These are phyloP conservation scores for Acanthisitta chloris DNA, from an alignment of 2,113 vertebrate species.

Conservation along the genomic window DNA sequence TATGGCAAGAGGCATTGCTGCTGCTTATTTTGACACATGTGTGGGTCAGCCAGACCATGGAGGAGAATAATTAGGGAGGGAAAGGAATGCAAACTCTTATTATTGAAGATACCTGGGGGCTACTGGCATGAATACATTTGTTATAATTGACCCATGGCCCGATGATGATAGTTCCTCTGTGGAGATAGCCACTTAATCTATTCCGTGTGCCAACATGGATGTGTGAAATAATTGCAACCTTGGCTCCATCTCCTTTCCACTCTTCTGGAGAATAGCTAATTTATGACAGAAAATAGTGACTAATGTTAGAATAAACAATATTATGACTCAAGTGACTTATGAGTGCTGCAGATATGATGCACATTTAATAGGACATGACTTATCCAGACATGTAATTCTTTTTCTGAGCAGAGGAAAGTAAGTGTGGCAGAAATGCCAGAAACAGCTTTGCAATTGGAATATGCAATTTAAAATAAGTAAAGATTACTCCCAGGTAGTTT, in stretches of 20 bases:
- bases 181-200: conserved; percentile 39
- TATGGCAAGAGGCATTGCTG: neutral
- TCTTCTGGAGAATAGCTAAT: conserved; percentile 57
- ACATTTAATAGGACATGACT: conserved; percentile 64
- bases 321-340: conserved; percentile 63
- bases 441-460: conserved; percentile 75
- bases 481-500: conserved; percentile 79
- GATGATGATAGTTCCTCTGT: conserved; percentile 12
- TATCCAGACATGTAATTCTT: conserved; percentile 68
- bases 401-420: conserved; percentile 53
- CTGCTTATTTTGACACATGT: neutral
- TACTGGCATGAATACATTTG: conserved; percentile 50
- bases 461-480: conserved; percentile 78
- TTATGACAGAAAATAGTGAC: conserved; percentile 62
- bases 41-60: conserved; percentile 30
- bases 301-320: conserved; percentile 73
- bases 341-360: conserved; percentile 56
- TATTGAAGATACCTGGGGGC: conserved; percentile 51
- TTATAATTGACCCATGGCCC: conserved; percentile 37
- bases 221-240: conserved; percentile 33
- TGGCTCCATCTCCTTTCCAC: conserved; percentile 30
- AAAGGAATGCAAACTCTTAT: conserved; percentile 38
- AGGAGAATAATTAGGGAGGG: conserved; percentile 54
- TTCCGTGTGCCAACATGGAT: conserved; percentile 34
- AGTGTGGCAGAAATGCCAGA: conserved; percentile 74